Conservation (phyloP, 2,113 vertebrate genomes). For the Petaurus breviceps region DNA sequence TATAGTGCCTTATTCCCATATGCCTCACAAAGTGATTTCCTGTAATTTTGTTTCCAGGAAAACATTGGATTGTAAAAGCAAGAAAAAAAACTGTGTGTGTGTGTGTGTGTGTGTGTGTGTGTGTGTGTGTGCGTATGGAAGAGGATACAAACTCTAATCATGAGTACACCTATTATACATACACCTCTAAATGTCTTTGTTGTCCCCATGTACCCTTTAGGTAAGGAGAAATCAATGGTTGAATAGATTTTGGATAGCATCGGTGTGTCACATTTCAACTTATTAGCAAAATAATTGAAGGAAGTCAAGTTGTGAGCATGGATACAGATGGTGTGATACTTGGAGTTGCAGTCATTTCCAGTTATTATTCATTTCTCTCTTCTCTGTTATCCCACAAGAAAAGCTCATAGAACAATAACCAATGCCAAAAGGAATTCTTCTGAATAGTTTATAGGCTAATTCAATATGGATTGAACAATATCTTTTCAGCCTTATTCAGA, state of each 20-base stretch:
- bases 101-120: too few relatives aligned
- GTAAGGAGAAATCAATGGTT: background rate
- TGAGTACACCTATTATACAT: background rate
- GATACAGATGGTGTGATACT: background rate
- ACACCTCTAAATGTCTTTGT: background rate
- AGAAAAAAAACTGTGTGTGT: background rate
- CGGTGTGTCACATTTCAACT: background rate
- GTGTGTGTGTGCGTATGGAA: background rate
- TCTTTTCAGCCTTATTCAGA: background rate
- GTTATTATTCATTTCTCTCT: background rate
- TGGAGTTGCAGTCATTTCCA: background rate
- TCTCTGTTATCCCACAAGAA: background rate
- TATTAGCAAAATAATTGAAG: background rate
- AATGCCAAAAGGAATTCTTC: background rate
- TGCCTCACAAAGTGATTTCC: background rate
- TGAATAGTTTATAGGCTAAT: background rate
- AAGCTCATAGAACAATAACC: background rate
- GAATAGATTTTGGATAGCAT: background rate
- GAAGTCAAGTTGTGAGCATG: background rate
- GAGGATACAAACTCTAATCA: background rate
- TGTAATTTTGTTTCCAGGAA: background rate
- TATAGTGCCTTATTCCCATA: background rate
- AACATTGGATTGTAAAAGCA: background rate
- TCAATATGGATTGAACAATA: background rate
- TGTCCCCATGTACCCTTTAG: background rate